Evolutionary conservation across 2,888 invertebrate genomes (phyloP).

Genomic region (Acleris cristana): DNA sequence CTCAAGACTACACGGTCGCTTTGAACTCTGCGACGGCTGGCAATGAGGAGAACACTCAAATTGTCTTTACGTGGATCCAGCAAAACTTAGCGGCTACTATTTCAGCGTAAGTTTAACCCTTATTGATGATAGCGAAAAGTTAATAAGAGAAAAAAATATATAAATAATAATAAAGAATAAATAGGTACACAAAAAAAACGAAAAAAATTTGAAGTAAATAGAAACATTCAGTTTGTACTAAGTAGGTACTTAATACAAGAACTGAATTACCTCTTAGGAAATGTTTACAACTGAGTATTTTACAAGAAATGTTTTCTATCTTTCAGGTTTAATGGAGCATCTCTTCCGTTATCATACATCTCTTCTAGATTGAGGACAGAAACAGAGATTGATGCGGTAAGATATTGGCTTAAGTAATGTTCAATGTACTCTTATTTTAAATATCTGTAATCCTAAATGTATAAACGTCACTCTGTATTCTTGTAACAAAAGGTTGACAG

Average conservation of each 20-base stretch:
- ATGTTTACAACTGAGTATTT: too few species aligned
- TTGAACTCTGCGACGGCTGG: slow-evolving; percentile 78
- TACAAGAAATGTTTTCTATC: neutral
- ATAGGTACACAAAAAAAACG: too few species aligned
- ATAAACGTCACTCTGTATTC: too few species aligned
- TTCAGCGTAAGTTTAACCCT: slow-evolving; percentile 61
- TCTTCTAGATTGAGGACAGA: slow-evolving; percentile 61
- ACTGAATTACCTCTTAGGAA: too few species aligned
- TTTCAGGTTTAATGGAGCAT: slow-evolving; percentile 56
- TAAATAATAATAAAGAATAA: too few species aligned
- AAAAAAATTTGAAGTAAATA: too few species aligned
- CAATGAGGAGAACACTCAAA: slow-evolving; percentile 82
- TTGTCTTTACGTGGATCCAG: slow-evolving; percentile 80
- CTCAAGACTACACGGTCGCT: slow-evolving; percentile 74
- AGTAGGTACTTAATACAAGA: too few species aligned
- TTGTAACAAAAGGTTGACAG: too few species aligned
- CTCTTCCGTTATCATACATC: slow-evolving; percentile 60
- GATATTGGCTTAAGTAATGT: slow-evolving; percentile 13
- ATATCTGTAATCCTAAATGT: too few species aligned
- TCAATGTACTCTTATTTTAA: too few species aligned
- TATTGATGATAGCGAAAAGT: neutral
- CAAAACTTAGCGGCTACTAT: slow-evolving; percentile 52
- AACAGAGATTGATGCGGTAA: slow-evolving; percentile 55
- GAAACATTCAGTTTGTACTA: too few species aligned
- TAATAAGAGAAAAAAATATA: neutral